Evolutionary conservation across 2,797 vertebrate species (phyloP).

Genomic region (Chrosomus eos): DNA sequence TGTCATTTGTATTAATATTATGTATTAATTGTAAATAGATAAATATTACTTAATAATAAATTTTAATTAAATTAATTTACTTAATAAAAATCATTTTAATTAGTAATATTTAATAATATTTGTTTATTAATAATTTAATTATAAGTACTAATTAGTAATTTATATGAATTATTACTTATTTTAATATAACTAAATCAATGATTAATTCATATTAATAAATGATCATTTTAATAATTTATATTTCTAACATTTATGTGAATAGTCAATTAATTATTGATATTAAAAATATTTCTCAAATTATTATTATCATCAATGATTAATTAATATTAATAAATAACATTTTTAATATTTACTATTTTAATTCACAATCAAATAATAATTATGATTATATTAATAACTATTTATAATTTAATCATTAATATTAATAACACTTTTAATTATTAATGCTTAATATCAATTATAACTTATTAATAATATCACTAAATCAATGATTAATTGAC

Average conservation of each 20-base stretch:
- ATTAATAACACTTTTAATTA: not conserved
- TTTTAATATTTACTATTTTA: no score
- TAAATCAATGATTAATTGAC: not conserved
- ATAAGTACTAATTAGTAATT: not conserved
- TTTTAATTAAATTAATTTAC: no score
- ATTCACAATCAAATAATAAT: no score
- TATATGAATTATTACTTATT: not conserved
- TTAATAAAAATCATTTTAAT: no score
- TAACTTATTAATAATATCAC: not conserved
- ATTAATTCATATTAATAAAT: not conserved
- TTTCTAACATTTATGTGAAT: not conserved
- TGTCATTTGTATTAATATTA: not conserved
- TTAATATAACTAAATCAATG: not conserved
- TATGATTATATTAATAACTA: no score
- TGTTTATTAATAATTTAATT: not conserved
- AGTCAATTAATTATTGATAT: no score
- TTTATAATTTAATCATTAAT: not conserved
- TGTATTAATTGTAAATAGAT: not conserved
- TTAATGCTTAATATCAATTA: not conserved
- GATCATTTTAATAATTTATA: rapidly evolving
- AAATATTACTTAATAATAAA: not conserved
- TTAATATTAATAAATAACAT: rapidly evolving
- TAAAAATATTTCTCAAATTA: not conserved
- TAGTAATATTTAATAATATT: not conserved
- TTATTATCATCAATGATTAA: not conserved